These are phyloP conservation scores for Rotaria magnacalcarata DNA, from an alignment of 2,888 invertebrate genomes.

Conservation along the genomic window DNA sequence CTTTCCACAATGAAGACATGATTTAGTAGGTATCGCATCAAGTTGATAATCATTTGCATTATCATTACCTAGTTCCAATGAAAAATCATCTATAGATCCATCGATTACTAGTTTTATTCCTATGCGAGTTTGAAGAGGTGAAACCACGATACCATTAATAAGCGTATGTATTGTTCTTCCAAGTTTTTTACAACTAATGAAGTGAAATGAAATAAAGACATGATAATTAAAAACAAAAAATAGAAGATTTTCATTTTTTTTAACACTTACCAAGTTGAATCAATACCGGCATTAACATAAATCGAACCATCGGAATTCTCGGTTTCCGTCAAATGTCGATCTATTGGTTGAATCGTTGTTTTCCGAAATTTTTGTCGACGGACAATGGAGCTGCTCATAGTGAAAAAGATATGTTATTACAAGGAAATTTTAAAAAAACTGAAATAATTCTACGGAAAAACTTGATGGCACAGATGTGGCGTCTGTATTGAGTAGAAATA, in stretches of 20 bases:
- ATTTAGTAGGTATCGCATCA: not conserved
- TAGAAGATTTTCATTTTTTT: no score
- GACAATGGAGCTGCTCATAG: not conserved
- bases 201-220: not conserved
- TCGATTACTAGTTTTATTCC: not conserved
- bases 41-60: not conserved
- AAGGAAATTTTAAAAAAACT: not conserved
- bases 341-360: not conserved
- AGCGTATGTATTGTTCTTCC: not conserved
- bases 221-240: not conserved
- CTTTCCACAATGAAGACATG: not conserved
- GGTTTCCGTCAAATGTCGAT: not conserved
- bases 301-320: not conserved
- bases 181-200: not conserved
- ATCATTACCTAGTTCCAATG: not conserved
- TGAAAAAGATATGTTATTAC: not conserved
- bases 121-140: not conserved
- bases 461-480: not conserved
- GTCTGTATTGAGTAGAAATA: not conserved
- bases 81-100: not conserved
- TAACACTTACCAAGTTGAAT: not conserved
- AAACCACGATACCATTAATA: not conserved
- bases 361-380: not conserved
- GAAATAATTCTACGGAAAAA: not conserved
- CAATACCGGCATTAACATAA: not conserved